Evolutionary conservation across 1,140 invertebrate species (phyloP).

Genomic region (Rhyacophila brunnea): DNA sequence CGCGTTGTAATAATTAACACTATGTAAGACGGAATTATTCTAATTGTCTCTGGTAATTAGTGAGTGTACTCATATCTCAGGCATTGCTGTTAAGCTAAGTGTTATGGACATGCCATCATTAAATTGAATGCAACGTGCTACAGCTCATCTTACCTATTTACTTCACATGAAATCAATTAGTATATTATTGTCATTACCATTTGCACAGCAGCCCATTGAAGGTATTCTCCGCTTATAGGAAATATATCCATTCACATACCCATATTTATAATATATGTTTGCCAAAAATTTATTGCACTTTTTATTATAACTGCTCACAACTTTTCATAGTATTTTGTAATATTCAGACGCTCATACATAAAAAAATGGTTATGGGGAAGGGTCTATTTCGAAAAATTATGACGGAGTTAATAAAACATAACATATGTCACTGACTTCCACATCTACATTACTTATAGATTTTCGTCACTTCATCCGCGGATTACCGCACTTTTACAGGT

Average conservation of each 20-base stretch:
- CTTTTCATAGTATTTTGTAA: too few species aligned
- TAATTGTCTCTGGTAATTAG: conserved; percentile 17
- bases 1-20: conserved; percentile 17
- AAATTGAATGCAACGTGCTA: not conserved
- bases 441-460: too few species aligned
- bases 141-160: not conserved
- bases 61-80: conserved; percentile 6
- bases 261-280: not conserved
- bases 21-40: not conserved
- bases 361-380: too few species aligned
- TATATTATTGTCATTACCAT: not conserved
- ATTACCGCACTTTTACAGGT: too few species aligned
- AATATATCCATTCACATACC: not conserved
- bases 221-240: not conserved
- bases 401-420: too few species aligned
- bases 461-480: too few species aligned
- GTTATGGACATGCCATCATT: conserved; percentile 16
- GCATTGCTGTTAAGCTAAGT: conserved; percentile 5
- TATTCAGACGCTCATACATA: too few species aligned
- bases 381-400: too few species aligned
- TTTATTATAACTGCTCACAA: not conserved
- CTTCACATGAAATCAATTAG: not conserved
- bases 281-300: not conserved
- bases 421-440: too few species aligned
- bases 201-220: not conserved